Evolutionary conservation across 2,113 vertebrate species (phyloP), one percentile per base, ranked within the genome.

Genomic region (Chaetodon trifascialis): DNA sequence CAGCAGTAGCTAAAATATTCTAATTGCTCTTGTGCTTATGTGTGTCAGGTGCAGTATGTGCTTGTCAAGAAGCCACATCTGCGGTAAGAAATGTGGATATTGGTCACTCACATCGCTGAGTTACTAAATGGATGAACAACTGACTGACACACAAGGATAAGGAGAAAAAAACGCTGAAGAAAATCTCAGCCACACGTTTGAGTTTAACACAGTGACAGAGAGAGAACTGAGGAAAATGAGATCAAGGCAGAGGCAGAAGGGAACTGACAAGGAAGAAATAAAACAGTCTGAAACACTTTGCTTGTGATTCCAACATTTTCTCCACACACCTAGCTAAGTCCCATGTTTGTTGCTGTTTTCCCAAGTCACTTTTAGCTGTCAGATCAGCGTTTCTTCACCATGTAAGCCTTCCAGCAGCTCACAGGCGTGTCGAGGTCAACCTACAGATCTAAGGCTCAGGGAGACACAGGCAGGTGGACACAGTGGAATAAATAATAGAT

Each of bases 401-500:
- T 63, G 66, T 73, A 21, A 62, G 46, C 56, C 66, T 86, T 34
- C 52, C 63, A 74, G 25, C 51, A 80, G 63, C 73, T 85, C 21
- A 21, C 60, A 38, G 67, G 23, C 5, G 0, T 14, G 40, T 73
- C 1, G 4, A 82, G 86, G 79, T 88, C 86, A 84, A 55, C 62
- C 47, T 65, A 46, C 49, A 58, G 64, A 83, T 81, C 71, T 62
- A 51, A 83, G 46, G 59, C 71, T 60, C 46, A 51, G n/a, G 47
- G 38, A 74, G 19, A 65, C 56, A 56, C 52, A 55, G 47, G 42
- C 73, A 17, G 19, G 21, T 70, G 80, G 72, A 89, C 52, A 73
- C 68, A 30, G 62, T 40, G 65, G 59, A 36, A 83, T 86, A 83
- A 91, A 88, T 83, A 86, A 79, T 19, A 62, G 67, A 90, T 71